Evolutionary conservation across 2,113 vertebrate species (phyloP), one percentile per base, ranked within the genome.

Genomic region (Nanorana parkeri): DNA sequence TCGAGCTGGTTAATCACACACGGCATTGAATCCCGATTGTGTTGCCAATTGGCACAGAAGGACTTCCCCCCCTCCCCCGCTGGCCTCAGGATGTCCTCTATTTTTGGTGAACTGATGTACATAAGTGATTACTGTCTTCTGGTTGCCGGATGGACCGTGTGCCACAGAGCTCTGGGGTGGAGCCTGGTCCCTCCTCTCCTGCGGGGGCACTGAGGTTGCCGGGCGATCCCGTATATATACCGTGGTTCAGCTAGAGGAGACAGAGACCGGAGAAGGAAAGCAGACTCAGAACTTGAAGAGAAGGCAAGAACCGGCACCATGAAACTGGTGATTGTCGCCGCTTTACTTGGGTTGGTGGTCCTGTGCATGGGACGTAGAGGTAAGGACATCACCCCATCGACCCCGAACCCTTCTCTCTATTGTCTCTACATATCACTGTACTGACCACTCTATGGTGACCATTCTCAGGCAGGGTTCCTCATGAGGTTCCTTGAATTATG

Each of bases 281-380:
- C 23, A 54, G 68, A 52, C 17, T 2, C 32, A 17, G n/a, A 75
- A 52, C 15, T n/a, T 21, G 2, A 21, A 0, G 0, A 11, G 60
- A 16, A 67, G 15, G 29, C 41, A 2, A 61, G 60, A 63, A 3
- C 56, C 15, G 7, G 20, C 4, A 24, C 65, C 87, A 93, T 94
- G 93, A 89, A n/a, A 68, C 6, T 69, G 65, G 20, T 84, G 0
- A 0, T 26, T 0, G 68, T 89, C n/a, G 74, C 92, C 1, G 0
- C 63, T 21, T 41, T 93, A 3, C 36, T 92, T 85, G 85, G 78
- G 5, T 74, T 93, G 75, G 85, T 83, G 0, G 0, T 47, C 0
- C 72, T 93, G 0, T 85, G 87, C 21, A 81, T 91, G 4, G 75
- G 88, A 47, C 83, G 17, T 19, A 60, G 17, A 84, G 91, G 93